Evolutionary conservation across 2,113 vertebrate species (phyloP).

Genomic region (Vulpes ferrilata): DNA sequence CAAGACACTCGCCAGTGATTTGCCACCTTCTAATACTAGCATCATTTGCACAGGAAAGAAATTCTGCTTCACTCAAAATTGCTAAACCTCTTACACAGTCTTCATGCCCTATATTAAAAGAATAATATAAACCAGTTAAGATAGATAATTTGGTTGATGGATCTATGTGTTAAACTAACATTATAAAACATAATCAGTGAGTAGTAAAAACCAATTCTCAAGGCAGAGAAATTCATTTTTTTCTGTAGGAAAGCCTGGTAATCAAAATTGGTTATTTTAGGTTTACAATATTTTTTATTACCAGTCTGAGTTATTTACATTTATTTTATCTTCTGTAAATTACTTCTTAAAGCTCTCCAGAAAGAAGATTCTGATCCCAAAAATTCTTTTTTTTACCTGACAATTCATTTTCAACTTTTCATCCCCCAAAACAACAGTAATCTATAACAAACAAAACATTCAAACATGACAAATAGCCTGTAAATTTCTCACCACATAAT

Average conservation of each 20-base stretch:
- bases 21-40: conserved; percentile 95
- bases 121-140: conserved; percentile 49
- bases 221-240: conserved; percentile 57
- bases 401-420: conserved; percentile 16
- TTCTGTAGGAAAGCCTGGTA: neutral
- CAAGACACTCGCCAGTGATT: conserved; percentile 95
- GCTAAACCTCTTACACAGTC: conserved; percentile 97
- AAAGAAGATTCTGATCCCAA: conserved; percentile 22
- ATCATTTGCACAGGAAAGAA: conserved; percentile 99
- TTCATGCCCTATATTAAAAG: conserved; percentile 93
- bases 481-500: neutral
- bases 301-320: conserved; percentile 32
- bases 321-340: conserved; percentile 1
- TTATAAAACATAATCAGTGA: neutral
- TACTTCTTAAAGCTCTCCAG: conserved; percentile 6
- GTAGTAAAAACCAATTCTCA: conserved; percentile 41
- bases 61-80: conserved; percentile 94
- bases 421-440: neutral
- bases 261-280: neutral
- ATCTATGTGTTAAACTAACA: neutral
- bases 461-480: neutral
- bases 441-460: neutral
- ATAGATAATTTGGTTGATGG: neutral
- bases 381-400: conserved; percentile 3
- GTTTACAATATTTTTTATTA: neutral